Percentiles rank a stretch among this genome's conserved stretches.
phyloP scores from a whole-genome alignment of 1,140 invertebrate species.

The Camponotus vicinus region DNA sequence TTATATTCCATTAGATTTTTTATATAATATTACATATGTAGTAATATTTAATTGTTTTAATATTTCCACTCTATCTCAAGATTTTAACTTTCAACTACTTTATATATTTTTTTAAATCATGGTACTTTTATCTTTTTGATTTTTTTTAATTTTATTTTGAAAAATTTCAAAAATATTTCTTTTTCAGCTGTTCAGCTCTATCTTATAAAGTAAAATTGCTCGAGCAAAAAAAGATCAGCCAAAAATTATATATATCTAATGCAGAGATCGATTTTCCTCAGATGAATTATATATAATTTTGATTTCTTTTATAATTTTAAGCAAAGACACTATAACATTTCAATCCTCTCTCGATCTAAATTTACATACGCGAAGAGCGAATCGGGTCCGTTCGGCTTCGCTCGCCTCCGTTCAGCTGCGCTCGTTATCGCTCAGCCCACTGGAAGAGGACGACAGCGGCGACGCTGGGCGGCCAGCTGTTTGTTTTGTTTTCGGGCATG shows the following conservation, averaged over 20 bases:
- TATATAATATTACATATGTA: no score
- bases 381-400: neutral
- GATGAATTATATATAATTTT: neutral
- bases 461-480: slow-evolving; percentile 80
- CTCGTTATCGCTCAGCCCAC: neutral
- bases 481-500: slow-evolving; percentile 86
- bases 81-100: neutral
- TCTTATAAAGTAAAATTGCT: neutral
- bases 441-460: slow-evolving; percentile 55
- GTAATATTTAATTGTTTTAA: neutral
- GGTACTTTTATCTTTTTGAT: neutral
- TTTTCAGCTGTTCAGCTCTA: neutral
- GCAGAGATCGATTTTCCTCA: neutral
- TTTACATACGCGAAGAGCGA: neutral
- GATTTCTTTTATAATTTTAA: neutral
- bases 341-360: neutral
- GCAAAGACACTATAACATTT: neutral
- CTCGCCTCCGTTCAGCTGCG: slow-evolving; percentile 12
- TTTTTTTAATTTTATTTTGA: neutral
- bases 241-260: neutral
- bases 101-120: neutral
- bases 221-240: neutral
- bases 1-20: no score
- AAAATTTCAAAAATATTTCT: neutral
- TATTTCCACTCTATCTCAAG: neutral